Evolutionary conservation across 2,888 invertebrate genomes (phyloP).

Genomic region (Folsomia manolachei): DNA sequence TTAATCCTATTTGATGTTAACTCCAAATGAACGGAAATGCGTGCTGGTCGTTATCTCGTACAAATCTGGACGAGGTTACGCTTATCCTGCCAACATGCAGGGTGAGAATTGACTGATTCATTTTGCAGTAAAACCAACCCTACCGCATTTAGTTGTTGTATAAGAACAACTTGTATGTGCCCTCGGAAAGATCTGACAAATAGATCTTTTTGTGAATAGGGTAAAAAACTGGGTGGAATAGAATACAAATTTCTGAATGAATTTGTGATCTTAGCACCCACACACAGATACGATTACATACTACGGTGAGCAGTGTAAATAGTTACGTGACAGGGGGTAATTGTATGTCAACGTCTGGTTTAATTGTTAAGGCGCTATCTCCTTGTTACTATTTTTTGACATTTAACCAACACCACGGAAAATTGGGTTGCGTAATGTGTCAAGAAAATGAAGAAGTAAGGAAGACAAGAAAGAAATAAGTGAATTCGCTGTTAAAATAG

Average conservation of each 20-base stretch:
- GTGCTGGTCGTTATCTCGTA: slow-evolving; percentile 5
- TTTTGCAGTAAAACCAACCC: not conserved
- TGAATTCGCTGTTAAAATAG: too few relatives aligned
- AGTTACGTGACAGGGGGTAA: not conserved
- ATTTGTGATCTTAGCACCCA: too few relatives aligned
- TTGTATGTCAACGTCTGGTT: not conserved
- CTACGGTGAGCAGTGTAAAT: not conserved
- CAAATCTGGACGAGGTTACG: not conserved
- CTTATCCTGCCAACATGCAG: not conserved
- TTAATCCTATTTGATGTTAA: not conserved
- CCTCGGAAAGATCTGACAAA: not conserved
- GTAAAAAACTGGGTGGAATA: too few relatives aligned
- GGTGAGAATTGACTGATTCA: not conserved
- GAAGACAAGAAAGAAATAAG: too few relatives aligned
- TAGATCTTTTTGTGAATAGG: too few relatives aligned
- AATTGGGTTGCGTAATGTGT: too few relatives aligned
- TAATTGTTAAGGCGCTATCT: not conserved
- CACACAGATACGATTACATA: too few relatives aligned
- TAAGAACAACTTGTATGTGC: not conserved
- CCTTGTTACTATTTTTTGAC: too few relatives aligned
- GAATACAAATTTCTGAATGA: not conserved
- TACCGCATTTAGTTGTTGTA: not conserved
- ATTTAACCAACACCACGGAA: too few relatives aligned
- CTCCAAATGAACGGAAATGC: slow-evolving; percentile 21
- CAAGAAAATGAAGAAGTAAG: too few relatives aligned